Evolutionary conservation across 64 coral and sea anemone species (phyloP), one percentile per base, ranked within the genome.

Genomic region (Montipora foliosa): DNA sequence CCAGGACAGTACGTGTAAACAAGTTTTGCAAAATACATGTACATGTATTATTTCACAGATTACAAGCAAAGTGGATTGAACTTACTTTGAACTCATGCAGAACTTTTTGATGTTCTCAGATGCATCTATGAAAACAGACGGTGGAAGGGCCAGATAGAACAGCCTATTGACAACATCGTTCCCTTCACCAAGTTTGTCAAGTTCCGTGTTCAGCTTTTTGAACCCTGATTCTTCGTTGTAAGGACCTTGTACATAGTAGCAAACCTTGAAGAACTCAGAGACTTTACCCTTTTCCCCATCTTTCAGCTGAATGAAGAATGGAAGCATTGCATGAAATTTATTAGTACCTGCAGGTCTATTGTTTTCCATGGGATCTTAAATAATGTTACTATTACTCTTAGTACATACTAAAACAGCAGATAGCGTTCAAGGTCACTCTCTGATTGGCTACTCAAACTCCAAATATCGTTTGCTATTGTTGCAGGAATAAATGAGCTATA

Each of bases 81-180:
- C 97, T 67, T 87, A 99, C 97, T 89, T 96, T 44, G 95, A 91
- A 22, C 88, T 79, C 89, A 93, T 92, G n/a, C 93, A 93, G 67
- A 76, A 67, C 9, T 94, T 76, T 76, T 99, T 95, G 60, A 99
- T 99, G 73, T 96, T 96, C 20, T 87, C 83, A 57, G 97, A 96
- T 67, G 97, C 89, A 86, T 94, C 82, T 21, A 93, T 95, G 83
- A 99, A 99, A 5, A 99, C 97, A 8, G 97, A 99, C 0, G 97
- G 97, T 48, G 97, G 97, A 37, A 99, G 62, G 11, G 97, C 97
- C 47, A 99, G 83, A 53, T 99, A 99, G 75, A 99, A 99, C 21
- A 99, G 75, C 49, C 95, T 79, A 76, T 99, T 96, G 5, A 93
- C 94, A 69, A 78, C 76, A 80, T 61, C 44, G 64, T 94, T 99